Base-by-base conservation (phyloP, 92 coral and sea anemone genomes). In the Meandrina meandrites region DNA sequence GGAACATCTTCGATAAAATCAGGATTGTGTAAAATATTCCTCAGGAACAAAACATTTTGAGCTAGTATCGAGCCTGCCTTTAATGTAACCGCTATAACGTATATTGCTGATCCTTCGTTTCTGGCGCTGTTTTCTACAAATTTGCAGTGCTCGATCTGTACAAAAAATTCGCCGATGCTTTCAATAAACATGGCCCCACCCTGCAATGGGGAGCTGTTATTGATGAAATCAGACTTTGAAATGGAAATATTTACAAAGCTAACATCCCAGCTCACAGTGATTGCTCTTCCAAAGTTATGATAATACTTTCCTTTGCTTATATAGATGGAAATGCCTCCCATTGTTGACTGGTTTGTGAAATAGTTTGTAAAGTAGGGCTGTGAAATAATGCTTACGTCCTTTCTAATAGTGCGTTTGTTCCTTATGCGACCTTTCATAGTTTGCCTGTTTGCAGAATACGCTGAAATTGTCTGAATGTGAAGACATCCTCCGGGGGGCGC, bases 171-270 rank as follows among this genome's bases (percentile, higher is more conserved):
- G 31, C 10, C 14, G 31, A 12, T 5, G 9, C 35, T 54, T 32
- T 32, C 17, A 30, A 83, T 19, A 12, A 83, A 34, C 51, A 83
- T 12, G 42, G 86, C 86, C 5, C 86, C 86, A 22, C 86, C 84
- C 11, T 12, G 8, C 47, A 72, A 40, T 2, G 79, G 70, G 21
- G 86, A 50, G 31, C 78, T 30, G 79, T 83, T 83, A 5, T 36
- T 80, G 27, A 36, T 30, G 8, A 83, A 83, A 72, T 31, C 48
- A 48, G 30, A 83, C 13, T 32, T 69, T 24, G 30, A 3, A 8
- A 68, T 50, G 30, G 27, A 70, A 36, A 71, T 48, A 51, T 83
- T 48, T 27, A 35, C 48, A 37, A 31, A 15, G 79, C 69, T 19
- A 9, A 50, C n/a, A 27, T 35, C 27, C 27, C 48, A 10, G 50